Conservation (phyloP, 2,888 invertebrate genomes). For the Alsophila aescularia region DNA sequence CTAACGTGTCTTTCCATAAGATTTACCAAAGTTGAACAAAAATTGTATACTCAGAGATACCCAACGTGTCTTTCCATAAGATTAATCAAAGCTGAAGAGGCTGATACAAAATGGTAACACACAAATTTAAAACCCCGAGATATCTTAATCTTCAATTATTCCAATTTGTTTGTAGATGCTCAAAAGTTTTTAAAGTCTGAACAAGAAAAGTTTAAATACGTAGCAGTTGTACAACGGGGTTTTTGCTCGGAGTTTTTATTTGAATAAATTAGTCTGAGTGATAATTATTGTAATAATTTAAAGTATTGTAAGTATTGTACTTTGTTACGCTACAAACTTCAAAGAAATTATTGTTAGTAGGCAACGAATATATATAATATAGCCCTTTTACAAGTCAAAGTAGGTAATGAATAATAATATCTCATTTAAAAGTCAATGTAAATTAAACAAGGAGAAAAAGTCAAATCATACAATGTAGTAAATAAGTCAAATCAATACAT, state of each 20-base stretch:
- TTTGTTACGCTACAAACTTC: too few relatives aligned
- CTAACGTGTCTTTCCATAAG: too few relatives aligned
- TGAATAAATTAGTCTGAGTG: background rate
- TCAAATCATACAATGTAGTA: too few relatives aligned
- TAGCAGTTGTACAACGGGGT: background rate
- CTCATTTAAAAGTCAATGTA: too few relatives aligned
- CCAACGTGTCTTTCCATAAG: background rate
- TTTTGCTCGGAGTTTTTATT: background rate
- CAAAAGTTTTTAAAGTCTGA: conserved; percentile 34
- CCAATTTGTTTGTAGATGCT: conserved; percentile 28
- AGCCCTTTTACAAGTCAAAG: too few relatives aligned
- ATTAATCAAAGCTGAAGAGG: conserved; percentile 14
- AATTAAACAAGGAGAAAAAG: too few relatives aligned
- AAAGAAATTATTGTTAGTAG: too few relatives aligned
- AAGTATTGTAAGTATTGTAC: background rate
- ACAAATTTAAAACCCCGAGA: conserved; percentile 16
- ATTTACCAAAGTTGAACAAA: too few relatives aligned
- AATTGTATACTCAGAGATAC: too few relatives aligned
- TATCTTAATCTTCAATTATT: conserved; percentile 32
- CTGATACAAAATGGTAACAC: conserved; percentile 24
- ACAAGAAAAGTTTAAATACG: conserved; percentile 35
- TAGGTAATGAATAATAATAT: too few relatives aligned
- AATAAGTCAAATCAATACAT: too few relatives aligned
- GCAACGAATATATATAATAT: too few relatives aligned
- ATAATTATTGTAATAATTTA: background rate